These are phyloP conservation scores for Heterotis niloticus DNA, from an alignment of 2,113 vertebrate genomes.

Conservation along the genomic window DNA sequence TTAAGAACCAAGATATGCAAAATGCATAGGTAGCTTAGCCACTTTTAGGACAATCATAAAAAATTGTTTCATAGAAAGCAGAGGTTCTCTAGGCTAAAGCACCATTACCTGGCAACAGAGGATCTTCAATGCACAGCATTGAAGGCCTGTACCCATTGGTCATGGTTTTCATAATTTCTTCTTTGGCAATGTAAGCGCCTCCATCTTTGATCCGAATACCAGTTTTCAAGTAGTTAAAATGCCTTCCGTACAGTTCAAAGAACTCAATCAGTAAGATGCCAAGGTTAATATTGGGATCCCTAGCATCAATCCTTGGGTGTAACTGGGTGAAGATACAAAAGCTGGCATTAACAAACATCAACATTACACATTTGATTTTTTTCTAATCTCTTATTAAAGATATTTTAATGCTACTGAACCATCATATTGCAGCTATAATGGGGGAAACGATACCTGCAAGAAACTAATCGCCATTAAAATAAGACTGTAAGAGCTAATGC, in stretches of 20 bases:
- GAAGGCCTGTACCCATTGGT: constrained; percentile 79
- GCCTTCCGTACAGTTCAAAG: constrained; percentile 80
- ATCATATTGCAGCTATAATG: neutral
- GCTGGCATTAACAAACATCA: neutral
- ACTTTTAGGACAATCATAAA: too few relatives aligned
- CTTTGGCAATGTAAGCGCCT: constrained; percentile 78
- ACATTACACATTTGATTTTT: neutral
- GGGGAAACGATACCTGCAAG: constrained; percentile 31
- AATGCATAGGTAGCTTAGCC: neutral
- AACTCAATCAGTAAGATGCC: constrained; percentile 83
- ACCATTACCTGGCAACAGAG: constrained; percentile 71
- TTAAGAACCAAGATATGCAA: neutral
- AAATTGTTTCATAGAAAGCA: too few relatives aligned
- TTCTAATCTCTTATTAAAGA: neutral
- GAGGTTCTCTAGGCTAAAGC: too few relatives aligned
- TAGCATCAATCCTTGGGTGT: constrained; percentile 78
- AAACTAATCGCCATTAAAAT: constrained; percentile 42
- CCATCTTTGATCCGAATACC: constrained; percentile 82
- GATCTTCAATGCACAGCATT: constrained; percentile 78
- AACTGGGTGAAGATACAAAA: constrained; percentile 54
- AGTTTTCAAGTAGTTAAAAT: constrained; percentile 83
- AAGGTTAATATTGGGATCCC: constrained; percentile 73
- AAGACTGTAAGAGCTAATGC: constrained; percentile 41
- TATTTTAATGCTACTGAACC: neutral
- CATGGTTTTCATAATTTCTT: constrained; percentile 79